Evolutionary conservation across 2,888 invertebrate species (phyloP), one percentile per base, ranked within the genome.

Genomic region (Anoplius nigerrimus): DNA sequence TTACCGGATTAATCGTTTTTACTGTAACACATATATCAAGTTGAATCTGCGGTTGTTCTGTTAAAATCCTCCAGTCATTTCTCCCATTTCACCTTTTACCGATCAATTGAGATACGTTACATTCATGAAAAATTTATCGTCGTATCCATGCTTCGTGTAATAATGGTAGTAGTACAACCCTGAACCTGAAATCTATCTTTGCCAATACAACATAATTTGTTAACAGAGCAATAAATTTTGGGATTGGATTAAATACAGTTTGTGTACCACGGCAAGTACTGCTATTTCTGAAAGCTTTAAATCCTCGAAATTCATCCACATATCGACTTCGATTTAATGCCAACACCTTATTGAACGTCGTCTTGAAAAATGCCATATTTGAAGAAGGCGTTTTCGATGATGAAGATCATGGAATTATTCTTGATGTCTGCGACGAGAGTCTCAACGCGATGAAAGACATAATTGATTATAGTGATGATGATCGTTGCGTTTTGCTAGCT

Each of bases 251-350:
- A 2, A 54, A 74, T 2, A 43, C 46, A 2, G 62, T 74, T 5
- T 77, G 74, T 20, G 57, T 66, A 0, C 54, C 71, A 0, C 51
- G 62, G 0, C 79, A 76, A 48, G 11, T 81, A n/a, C 16, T 81
- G 4, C 22, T 57, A 0, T 65, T 83, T 6, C n/a, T 79, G 22
- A 69, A 72, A 42, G 53, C 64, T 18, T 48, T 79, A 16, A 64
- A 74, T 34, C 24, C 64, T 11, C 34, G 56, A n/a, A 46, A 69
- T 13, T 22, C 62, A n/a, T 16, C 52, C 16, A 53, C 65, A 20
- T 18, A 56, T 8, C 62, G 52, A 15, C 27, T 79, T 5, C 71
- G 65, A 55, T 73, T 77, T 21, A 21, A 27, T 4, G 53, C 53
- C 5, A 43, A 66, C n/a, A 48, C 52, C 8, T 5, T 79, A n/a